Evolutionary conservation across 2,113 vertebrate species (phyloP).

Genomic region (Aramus guarauna): DNA sequence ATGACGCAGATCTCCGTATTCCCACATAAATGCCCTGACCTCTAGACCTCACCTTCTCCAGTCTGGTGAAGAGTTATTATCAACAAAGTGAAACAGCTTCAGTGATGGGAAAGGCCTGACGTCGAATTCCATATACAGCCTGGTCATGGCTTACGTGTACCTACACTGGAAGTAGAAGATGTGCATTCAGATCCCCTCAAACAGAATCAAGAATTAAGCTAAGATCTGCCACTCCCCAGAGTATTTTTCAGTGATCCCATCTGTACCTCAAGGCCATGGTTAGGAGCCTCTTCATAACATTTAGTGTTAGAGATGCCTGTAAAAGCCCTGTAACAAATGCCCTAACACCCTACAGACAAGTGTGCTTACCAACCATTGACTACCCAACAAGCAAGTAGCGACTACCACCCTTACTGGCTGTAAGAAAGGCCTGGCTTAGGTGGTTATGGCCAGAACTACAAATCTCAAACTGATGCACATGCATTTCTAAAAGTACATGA

Average conservation of each 20-base stretch:
- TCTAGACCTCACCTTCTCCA: constrained; percentile 33
- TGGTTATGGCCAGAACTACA: not conserved
- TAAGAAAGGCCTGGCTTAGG: not conserved
- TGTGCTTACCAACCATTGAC: not conserved
- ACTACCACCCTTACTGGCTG: not conserved
- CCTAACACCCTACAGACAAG: not conserved
- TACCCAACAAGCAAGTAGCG: not conserved
- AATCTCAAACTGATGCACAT: not conserved
- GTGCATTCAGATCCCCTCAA: not conserved
- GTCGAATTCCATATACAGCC: not conserved
- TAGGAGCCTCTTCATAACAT: not conserved
- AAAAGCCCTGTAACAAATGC: not conserved
- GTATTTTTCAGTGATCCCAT: not conserved
- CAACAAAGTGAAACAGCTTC: not conserved
- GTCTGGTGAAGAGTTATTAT: constrained; percentile 30
- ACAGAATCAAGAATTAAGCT: not conserved
- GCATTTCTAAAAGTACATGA: not conserved
- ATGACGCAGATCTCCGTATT: not conserved
- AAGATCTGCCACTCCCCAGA: not conserved
- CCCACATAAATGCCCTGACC: constrained; percentile 42
- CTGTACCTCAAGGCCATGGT: not conserved
- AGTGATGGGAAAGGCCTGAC: not conserved
- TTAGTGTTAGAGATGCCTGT: not conserved
- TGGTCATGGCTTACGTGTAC: not conserved
- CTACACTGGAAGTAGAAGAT: not conserved